phyloP scores from a whole-genome alignment of 2,113 vertebrate species.

The Chloropsis hardwickii region DNA sequence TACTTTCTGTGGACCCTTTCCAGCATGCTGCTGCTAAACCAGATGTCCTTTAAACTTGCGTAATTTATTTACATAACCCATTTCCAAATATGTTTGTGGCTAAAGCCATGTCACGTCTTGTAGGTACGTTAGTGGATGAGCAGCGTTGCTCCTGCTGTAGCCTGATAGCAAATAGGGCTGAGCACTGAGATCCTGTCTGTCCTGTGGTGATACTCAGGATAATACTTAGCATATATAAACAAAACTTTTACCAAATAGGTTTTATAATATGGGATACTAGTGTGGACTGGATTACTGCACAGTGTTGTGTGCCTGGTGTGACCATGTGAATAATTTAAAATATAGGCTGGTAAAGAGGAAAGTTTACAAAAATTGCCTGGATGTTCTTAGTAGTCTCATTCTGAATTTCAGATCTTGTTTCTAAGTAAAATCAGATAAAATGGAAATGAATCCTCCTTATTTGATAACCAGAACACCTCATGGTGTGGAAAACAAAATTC shows the following conservation, averaged over 20 bases:
- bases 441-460: neutral
- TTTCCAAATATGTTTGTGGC: neutral
- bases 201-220: neutral
- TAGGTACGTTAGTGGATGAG: neutral
- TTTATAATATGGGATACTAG: neutral
- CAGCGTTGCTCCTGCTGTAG: neutral
- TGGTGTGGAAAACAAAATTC: neutral
- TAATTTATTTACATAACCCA: neutral
- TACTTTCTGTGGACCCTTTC: neutral
- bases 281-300: neutral
- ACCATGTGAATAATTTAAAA: conserved; percentile 19
- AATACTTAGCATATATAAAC: neutral
- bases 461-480: neutral
- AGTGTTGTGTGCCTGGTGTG: neutral
- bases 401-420: neutral
- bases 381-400: neutral
- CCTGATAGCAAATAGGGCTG: neutral
- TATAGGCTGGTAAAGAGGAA: neutral
- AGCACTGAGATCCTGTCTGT: neutral
- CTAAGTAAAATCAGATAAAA: neutral
- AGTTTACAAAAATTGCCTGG: neutral
- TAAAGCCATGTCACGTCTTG: neutral
- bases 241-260: neutral
- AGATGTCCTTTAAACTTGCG: neutral
- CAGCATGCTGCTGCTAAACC: neutral